These are phyloP conservation scores for Symphodus melops DNA, from an alignment of 2,113 vertebrate species.

Conservation along the genomic window DNA sequence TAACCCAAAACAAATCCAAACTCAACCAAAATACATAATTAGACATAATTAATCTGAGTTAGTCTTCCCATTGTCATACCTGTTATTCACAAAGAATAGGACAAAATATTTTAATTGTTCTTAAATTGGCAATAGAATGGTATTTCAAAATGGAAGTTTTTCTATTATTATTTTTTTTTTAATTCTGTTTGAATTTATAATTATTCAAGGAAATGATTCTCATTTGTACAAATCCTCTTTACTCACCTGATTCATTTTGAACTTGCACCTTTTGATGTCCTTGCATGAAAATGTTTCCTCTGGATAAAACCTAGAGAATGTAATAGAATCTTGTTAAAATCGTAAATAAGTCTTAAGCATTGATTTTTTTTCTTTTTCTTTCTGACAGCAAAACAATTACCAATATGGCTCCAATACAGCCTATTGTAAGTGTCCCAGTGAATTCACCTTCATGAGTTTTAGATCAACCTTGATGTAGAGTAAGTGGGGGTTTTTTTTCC, in stretches of 20 bases:
- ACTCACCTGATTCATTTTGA: constrained; percentile 28
- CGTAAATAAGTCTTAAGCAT: neutral
- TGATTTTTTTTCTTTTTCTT: neutral
- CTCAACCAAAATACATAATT: too few relatives aligned
- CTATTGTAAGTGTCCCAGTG: neutral
- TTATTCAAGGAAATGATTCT: neutral
- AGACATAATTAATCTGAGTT: neutral
- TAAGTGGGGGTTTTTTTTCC: too few relatives aligned
- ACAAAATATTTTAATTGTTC: too few relatives aligned
- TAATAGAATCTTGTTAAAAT: constrained; percentile 19
- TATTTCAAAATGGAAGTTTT: too few relatives aligned
- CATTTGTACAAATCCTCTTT: neutral
- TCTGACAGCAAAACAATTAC: neutral
- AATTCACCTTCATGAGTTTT: neutral
- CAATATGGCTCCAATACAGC: neutral
- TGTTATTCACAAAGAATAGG: neutral
- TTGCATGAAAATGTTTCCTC: constrained; percentile 77
- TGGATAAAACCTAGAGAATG: constrained; percentile 81
- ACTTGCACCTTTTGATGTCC: constrained; percentile 71
- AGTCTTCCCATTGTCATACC: neutral
- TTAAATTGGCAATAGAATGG: too few relatives aligned
- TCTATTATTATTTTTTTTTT: too few relatives aligned
- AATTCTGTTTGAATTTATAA: too few relatives aligned
- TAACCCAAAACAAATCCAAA: too few relatives aligned
- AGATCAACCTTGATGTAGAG: too few relatives aligned